These are phyloP conservation scores for Calameuta idolon DNA, from an alignment of 2,888 invertebrate species.

Conservation along the genomic window DNA sequence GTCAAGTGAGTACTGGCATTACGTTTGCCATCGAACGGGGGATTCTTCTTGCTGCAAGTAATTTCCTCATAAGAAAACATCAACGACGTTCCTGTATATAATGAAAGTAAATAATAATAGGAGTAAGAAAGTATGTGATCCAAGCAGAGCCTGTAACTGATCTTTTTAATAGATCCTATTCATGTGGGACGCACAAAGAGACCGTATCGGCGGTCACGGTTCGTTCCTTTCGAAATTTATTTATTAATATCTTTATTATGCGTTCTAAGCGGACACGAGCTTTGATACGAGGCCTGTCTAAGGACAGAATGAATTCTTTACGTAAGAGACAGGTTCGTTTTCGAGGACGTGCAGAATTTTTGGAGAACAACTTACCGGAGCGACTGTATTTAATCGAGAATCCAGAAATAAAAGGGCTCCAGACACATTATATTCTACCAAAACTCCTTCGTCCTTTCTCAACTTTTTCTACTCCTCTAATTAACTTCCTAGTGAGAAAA, in stretches of 20 bases:
- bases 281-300: conserved; percentile 13
- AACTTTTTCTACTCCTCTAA: conserved; percentile 4
- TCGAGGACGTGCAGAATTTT: neutral
- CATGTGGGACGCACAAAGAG: conserved; percentile 33
- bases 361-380: neutral
- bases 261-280: neutral
- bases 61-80: neutral
- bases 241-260: conserved; percentile 35
- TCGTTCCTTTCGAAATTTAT: conserved; percentile 42
- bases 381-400: neutral
- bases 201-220: conserved; percentile 27
- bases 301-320: conserved; percentile 20
- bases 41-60: neutral
- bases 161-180: conserved; percentile 36
- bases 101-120: neutral
- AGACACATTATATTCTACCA: neutral
- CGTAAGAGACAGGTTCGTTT: conserved; percentile 6
- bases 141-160: neutral
- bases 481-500: neutral
- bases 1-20: neutral
- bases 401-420: neutral
- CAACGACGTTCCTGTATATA: neutral
- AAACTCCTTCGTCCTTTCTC: conserved; percentile 10
- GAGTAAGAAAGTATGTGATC: neutral
- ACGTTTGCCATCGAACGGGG: neutral